Evolutionary conservation across 2,113 vertebrate genomes (phyloP).

Genomic region (Nycticebus coucang): DNA sequence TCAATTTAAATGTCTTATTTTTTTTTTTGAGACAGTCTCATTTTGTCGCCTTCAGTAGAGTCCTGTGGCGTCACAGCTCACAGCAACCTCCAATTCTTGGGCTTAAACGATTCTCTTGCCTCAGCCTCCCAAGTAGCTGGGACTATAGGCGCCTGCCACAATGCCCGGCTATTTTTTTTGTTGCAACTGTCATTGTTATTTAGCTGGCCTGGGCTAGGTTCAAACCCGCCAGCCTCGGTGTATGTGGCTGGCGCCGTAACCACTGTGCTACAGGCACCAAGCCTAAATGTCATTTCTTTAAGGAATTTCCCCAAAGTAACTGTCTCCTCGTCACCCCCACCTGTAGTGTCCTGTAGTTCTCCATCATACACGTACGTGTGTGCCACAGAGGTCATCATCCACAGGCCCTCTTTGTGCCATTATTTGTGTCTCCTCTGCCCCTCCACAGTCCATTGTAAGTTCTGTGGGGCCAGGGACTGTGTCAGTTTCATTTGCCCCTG

Average conservation of each 20-base stretch:
- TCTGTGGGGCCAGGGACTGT: neutral
- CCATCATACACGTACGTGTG: neutral
- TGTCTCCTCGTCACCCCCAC: neutral
- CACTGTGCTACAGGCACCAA: too few relatives aligned
- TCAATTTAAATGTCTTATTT: neutral
- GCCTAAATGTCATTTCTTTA: neutral
- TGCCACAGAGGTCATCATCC: neutral
- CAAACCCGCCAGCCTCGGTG: too few relatives aligned
- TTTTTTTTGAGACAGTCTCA: neutral
- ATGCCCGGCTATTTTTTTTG: too few relatives aligned
- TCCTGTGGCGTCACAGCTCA: too few relatives aligned
- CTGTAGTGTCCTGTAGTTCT: neutral
- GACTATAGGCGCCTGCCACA: too few relatives aligned
- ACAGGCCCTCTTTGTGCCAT: neutral
- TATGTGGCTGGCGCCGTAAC: too few relatives aligned
- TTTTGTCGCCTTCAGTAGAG: too few relatives aligned
- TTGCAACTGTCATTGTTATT: too few relatives aligned
- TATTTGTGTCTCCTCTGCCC: neutral
- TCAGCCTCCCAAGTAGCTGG: too few relatives aligned
- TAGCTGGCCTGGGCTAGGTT: too few relatives aligned
- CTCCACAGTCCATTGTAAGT: neutral
- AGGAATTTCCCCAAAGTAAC: neutral
- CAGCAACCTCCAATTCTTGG: too few relatives aligned
- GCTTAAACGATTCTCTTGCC: too few relatives aligned
- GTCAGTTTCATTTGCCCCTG: neutral